A percentile compares a stretch with the other conserved stretches of the same genome.
Conservation (phyloP, 1,140 invertebrate genomes). For the Helicoverpa zea region DNA sequence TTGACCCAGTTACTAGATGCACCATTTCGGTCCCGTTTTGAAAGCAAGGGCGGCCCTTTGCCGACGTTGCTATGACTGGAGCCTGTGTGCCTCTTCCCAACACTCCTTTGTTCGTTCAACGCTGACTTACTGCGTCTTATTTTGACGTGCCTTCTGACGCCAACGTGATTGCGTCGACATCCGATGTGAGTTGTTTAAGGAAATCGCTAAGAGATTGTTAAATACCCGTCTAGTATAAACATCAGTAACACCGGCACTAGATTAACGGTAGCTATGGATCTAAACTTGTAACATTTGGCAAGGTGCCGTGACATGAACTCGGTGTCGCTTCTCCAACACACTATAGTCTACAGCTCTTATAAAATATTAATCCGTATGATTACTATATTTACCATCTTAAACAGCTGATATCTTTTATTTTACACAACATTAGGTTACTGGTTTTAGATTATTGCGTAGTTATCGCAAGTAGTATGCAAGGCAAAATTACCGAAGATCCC, state of each 20-base stretch:
- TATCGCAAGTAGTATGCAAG: not conserved
- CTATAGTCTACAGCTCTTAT: conserved; percentile 10
- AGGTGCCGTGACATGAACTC: conserved; percentile 53
- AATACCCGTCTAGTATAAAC: not conserved
- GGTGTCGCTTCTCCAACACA: conserved; percentile 7
- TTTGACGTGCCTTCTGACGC: not conserved
- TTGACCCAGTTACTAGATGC: conserved; percentile 84
- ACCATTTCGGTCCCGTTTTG: conserved; percentile 78
- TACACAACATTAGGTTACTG: not conserved
- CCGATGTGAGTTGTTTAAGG: not conserved
- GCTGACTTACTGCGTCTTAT: conserved; percentile 19
- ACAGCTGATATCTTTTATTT: not conserved
- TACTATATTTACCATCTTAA: not conserved
- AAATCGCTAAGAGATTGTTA: not conserved
- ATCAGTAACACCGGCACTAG: conserved; percentile 2
- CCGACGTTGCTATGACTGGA: conserved; percentile 56
- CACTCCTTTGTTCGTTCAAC: conserved; percentile 31
- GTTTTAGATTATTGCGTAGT: not conserved
- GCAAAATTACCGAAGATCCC: not conserved
- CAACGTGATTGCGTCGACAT: not conserved
- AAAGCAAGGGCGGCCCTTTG: conserved; percentile 72
- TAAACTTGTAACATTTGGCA: conserved; percentile 61
- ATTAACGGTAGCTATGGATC: conserved; percentile 55
- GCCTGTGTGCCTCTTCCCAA: not conserved
- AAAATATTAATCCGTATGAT: conserved; percentile 21